Base-by-base conservation (phyloP, 2,888 invertebrate species). In the Acrobasis repandana region DNA sequence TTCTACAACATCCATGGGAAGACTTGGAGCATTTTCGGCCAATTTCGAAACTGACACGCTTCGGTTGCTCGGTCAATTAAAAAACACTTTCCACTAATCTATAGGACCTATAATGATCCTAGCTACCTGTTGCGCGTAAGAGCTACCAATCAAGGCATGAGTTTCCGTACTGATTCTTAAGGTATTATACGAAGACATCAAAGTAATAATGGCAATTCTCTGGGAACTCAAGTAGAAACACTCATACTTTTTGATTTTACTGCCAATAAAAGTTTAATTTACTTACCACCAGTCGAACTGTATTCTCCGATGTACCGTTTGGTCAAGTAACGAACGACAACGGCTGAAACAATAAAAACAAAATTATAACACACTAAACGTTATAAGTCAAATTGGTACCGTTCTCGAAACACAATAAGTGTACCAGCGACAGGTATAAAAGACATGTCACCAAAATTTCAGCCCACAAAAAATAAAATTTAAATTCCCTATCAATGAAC, bases 231-330 rank as follows among this genome's bases (percentile, higher is more conserved):
- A 28, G 28, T 6, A 6, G 0, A 28, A 28, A 28, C 20, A 20
- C 20, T 28, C 28, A 8, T 6, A 28, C 28, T 8, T 28, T 28
- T 28, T 28, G 28, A 8, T 28, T 28, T 48, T 18, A 48, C 18
- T 10, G 10, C 48, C 8, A 15, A 47, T 47, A 47, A 47, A 47
- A 47, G 2, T 5, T 15, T 16, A 15, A 64, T 65, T 64, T 66
- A 81, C 95, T 95, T 80, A 95, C 95, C 95, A 80, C 95, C 95
- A 65, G 95, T 95, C 56, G 96, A 96, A 84, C 96, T 95, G 92
- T 96, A 96, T 90, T 96, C 96, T 63, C 96, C 96, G 75, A 96
- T 96, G 80, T 95, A 96, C 69, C 96, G 93, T 86, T 95, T 95
- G 65, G 96, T 96, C 77, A 96, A 87, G 84, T 96, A 96, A 72